phyloP scores from a whole-genome alignment of 1,140 invertebrate species.

The Drosophila prosaltans region DNA sequence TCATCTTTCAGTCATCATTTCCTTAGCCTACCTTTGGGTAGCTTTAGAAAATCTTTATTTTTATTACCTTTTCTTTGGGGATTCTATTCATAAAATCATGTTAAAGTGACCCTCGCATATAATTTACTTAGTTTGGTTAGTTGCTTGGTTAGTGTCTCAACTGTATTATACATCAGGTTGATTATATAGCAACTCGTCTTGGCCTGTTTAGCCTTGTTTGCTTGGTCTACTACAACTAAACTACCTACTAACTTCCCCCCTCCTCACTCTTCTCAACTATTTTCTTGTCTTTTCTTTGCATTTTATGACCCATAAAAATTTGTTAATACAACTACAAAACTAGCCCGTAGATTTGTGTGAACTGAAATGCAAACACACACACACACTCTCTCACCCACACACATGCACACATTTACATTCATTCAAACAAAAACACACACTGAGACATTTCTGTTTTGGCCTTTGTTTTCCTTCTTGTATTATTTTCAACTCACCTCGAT shows the following conservation, averaged over 20 bases:
- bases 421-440: slow-evolving; percentile 25
- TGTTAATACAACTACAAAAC: slow-evolving; percentile 59
- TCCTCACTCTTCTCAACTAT: no score
- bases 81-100: no score
- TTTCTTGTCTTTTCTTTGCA: slow-evolving; percentile 19
- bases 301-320: slow-evolving; percentile 74
- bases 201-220: slow-evolving; percentile 14
- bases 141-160: slow-evolving; percentile 12
- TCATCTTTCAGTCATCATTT: no score
- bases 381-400: slow-evolving; percentile 20
- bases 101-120: background rate
- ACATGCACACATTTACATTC: slow-evolving; percentile 6
- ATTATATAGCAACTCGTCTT: slow-evolving; percentile 34
- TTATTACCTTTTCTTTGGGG: no score
- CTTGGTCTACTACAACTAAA: background rate
- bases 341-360: slow-evolving; percentile 48
- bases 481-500: slow-evolving; percentile 40
- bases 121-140: slow-evolving; percentile 12
- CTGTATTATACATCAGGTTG: slow-evolving; percentile 37
- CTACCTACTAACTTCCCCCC: no score
- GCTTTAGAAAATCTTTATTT: no score
- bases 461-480: slow-evolving; percentile 28
- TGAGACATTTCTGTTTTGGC: background rate
- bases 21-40: no score
- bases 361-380: slow-evolving; percentile 23